These are phyloP conservation scores for Drosophila lutescens DNA, from an alignment of 2,888 invertebrate genomes.

Conservation along the genomic window DNA sequence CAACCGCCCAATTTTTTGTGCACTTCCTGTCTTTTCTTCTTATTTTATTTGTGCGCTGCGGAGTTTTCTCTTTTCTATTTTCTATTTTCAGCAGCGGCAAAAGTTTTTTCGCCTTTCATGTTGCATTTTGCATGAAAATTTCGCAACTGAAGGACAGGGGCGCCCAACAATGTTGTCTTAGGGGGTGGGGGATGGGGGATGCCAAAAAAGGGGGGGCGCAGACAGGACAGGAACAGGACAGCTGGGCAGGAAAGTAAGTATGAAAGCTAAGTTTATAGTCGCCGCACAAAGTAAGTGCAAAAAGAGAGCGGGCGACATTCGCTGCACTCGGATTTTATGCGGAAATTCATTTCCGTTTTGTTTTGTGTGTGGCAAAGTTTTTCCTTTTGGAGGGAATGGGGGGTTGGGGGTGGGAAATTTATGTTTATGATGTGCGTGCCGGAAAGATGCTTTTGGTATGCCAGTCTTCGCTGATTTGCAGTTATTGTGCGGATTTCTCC, in stretches of 20 bases:
- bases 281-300: slow-evolving; percentile 55
- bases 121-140: slow-evolving; percentile 68
- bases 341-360: slow-evolving; percentile 77
- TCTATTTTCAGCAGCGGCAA: slow-evolving; percentile 57
- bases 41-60: slow-evolving; percentile 31
- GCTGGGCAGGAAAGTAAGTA: slow-evolving; percentile 60
- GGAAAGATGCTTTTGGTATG: slow-evolving; percentile 67
- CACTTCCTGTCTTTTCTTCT: not conserved
- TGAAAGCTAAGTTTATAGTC: slow-evolving; percentile 71
- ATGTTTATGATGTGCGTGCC: slow-evolving; percentile 72
- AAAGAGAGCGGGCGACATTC: slow-evolving; percentile 23
- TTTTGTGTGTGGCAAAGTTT: slow-evolving; percentile 53
- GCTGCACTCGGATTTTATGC: slow-evolving; percentile 63
- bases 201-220: slow-evolving; percentile 1
- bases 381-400: slow-evolving; percentile 25
- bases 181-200: not conserved
- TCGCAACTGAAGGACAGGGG: slow-evolving; percentile 38
- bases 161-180: slow-evolving; percentile 59
- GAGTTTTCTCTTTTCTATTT: slow-evolving; percentile 38
- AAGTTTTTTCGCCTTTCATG: slow-evolving; percentile 66
- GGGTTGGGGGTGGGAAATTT: slow-evolving; percentile 47
- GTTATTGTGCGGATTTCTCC: slow-evolving; percentile 57
- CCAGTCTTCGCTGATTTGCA: slow-evolving; percentile 71
- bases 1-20: slow-evolving; percentile 9
- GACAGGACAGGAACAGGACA: slow-evolving; percentile 54